Evolutionary conservation across 2,797 vertebrate species (phyloP).

Genomic region (Centropyge bicolor): DNA sequence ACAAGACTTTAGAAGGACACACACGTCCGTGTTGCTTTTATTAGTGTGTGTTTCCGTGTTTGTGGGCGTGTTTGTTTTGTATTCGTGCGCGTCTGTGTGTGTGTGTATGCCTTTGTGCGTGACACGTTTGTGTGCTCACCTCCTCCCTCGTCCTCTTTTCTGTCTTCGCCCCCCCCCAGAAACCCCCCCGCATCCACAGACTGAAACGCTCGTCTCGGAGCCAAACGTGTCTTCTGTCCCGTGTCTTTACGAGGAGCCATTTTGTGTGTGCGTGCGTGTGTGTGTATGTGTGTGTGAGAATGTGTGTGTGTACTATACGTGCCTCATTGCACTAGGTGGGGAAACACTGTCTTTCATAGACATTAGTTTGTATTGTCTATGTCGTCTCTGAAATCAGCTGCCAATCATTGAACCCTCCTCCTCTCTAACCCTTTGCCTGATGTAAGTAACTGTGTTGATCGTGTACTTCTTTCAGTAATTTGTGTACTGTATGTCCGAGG

Average conservation of each 20-base stretch:
- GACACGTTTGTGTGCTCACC: conserved; percentile 71
- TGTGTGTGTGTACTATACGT: conserved; percentile 70
- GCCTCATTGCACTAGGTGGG: conserved; percentile 77
- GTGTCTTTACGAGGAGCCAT: conserved; percentile 80
- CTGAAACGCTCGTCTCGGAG: conserved; percentile 70
- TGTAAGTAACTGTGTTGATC: conserved; percentile 83
- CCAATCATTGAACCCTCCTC: conserved; percentile 68
- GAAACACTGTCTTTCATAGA: conserved; percentile 76
- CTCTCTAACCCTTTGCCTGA: conserved; percentile 75
- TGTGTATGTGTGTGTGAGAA: conserved; percentile 34
- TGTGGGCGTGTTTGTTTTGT: conserved; percentile 84
- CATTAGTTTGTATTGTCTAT: conserved; percentile 82
- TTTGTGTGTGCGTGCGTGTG: conserved; percentile 33
- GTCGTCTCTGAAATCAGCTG: conserved; percentile 79
- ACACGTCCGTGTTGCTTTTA: conserved; percentile 78
- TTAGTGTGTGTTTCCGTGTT: conserved; percentile 82
- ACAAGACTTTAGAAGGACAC: conserved; percentile 76
- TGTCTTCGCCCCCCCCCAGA: conserved; percentile 45
- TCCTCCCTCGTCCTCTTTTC: conserved; percentile 40
- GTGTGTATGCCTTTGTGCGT: conserved; percentile 71
- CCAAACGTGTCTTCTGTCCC: conserved; percentile 79
- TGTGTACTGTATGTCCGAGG: conserved; percentile 81
- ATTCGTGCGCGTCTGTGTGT: conserved; percentile 73
- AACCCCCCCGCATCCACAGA: conserved; percentile 62
- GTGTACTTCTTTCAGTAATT: conserved; percentile 83